phyloP scores from a whole-genome alignment of 2,888 invertebrate genomes.

The Epirrhoe tristata region DNA sequence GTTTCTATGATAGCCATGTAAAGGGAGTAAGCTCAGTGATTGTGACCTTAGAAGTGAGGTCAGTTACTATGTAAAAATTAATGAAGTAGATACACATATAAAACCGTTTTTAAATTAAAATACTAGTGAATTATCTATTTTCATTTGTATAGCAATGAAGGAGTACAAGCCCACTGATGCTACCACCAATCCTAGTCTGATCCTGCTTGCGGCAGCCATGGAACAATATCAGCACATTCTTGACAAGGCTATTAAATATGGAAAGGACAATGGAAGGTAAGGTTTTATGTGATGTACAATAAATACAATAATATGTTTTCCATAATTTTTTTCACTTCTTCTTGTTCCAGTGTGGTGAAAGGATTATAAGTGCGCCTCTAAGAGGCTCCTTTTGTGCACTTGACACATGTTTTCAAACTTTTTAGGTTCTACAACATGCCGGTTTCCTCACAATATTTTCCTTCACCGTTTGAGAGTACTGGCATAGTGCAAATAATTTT shows the following conservation, averaged over 20 bases:
- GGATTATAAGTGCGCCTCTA: too few species aligned
- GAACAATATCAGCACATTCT: slow-evolving; percentile 96
- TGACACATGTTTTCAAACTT: too few species aligned
- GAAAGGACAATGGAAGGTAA: slow-evolving; percentile 81
- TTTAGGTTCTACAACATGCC: too few species aligned
- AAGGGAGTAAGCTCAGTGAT: neutral
- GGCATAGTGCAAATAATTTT: too few species aligned
- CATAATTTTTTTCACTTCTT: too few species aligned
- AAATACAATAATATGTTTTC: too few species aligned
- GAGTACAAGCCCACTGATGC: slow-evolving; percentile 99
- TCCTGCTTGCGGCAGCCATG: slow-evolving; percentile 96
- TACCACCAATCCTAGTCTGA: slow-evolving; percentile 99
- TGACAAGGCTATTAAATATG: slow-evolving; percentile 95
- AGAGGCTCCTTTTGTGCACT: too few species aligned
- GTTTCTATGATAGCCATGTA: neutral
- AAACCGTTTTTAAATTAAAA: too few species aligned
- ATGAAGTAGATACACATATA: neutral
- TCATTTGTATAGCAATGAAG: slow-evolving; percentile 91
- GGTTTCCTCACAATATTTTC: too few species aligned
- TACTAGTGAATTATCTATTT: neutral
- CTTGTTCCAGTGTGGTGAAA: too few species aligned
- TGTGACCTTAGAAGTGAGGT: slow-evolving; percentile 17
- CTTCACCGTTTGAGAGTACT: too few species aligned
- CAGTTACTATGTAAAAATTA: slow-evolving; percentile 8
- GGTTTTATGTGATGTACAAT: too few species aligned